These are phyloP conservation scores for Eupelmus urozonus DNA, from an alignment of 2,888 invertebrate species.

Conservation along the genomic window DNA sequence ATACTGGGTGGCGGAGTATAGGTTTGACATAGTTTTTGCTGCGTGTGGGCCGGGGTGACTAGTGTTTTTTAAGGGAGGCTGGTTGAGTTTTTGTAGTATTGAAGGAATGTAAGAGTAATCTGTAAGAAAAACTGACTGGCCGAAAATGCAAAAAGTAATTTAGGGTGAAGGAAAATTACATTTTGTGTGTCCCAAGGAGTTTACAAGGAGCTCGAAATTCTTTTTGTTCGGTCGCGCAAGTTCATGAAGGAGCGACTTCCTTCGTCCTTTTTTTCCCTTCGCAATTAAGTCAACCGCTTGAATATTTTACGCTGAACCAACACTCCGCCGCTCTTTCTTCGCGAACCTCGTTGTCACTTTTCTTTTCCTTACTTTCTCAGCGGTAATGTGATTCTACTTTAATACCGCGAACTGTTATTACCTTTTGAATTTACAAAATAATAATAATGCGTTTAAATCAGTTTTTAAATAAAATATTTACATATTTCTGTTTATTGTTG, in stretches of 20 bases:
- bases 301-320: conserved; percentile 65
- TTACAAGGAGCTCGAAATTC: conserved; percentile 24
- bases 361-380: no score
- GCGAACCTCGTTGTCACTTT: not conserved
- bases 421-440: no score
- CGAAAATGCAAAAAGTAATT: no score
- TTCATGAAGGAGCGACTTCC: not conserved
- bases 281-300: conserved; percentile 66
- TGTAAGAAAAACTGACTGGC: no score
- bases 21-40: not conserved
- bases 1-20: not conserved
- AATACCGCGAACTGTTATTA: not conserved
- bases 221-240: conserved; percentile 16
- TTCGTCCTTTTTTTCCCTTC: conserved; percentile 59
- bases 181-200: conserved; percentile 6
- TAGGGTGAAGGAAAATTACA: conserved; percentile 25
- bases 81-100: no score
- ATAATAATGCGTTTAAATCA: not conserved
- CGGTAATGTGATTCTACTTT: not conserved
- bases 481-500: no score
- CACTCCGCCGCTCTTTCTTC: not conserved
- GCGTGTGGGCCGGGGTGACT: no score
- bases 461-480: no score
- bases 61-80: no score
- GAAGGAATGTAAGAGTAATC: no score